phyloP scores from a whole-genome alignment of 2,797 vertebrate species.

The Tangara arthus region DNA sequence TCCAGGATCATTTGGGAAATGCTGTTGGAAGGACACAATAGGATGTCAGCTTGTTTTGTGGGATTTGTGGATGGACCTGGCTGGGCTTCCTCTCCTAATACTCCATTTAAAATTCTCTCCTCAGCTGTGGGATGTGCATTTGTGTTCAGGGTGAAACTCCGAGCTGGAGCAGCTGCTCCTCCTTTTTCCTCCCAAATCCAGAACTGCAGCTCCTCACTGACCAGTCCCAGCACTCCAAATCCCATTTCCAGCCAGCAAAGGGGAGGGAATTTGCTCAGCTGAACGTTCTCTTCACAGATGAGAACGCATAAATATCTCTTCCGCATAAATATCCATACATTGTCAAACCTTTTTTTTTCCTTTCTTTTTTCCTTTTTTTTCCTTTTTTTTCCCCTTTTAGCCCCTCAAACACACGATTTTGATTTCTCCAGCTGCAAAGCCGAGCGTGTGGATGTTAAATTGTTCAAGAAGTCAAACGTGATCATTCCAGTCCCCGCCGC shows the following conservation, averaged over 20 bases:
- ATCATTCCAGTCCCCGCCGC: neutral
- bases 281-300: accelerated
- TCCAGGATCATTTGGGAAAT: accelerated
- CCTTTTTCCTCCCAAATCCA: neutral
- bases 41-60: neutral
- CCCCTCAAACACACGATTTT: neutral
- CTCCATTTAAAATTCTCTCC: neutral
- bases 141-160: accelerated
- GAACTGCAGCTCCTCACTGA: accelerated
- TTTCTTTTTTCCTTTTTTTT: accelerated
- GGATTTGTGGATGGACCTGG: neutral
- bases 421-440: slow-evolving; percentile 24
- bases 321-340: neutral
- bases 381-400: neutral
- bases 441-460: neutral
- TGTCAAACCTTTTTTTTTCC: neutral
- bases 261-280: neutral
- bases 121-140: neutral
- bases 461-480: slow-evolving; percentile 35
- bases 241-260: neutral
- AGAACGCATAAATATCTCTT: too few relatives aligned
- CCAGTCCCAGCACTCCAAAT: neutral
- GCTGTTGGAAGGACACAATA: accelerated
- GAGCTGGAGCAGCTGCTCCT: neutral
- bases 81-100: neutral